These are phyloP conservation scores for Cinara cedri DNA, from an alignment of 2,888 invertebrate species.

Conservation along the genomic window DNA sequence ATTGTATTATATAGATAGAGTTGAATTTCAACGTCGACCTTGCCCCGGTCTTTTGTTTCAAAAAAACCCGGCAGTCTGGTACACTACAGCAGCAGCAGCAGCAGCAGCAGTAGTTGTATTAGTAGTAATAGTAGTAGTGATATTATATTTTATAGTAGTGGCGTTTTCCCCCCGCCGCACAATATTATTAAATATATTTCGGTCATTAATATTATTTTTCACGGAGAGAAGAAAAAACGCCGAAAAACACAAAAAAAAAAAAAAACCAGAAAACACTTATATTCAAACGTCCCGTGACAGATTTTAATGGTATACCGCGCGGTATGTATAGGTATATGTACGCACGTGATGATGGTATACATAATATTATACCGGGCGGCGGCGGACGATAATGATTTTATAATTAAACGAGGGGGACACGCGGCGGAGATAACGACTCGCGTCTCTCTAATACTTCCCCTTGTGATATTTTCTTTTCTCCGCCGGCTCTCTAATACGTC, in stretches of 20 bases:
- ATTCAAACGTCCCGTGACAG: constrained; percentile 56
- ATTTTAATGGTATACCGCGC: constrained; percentile 42
- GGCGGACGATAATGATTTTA: constrained; percentile 56
- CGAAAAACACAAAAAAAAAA: neutral
- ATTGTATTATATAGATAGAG: constrained; percentile 39
- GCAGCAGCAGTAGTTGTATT: no score
- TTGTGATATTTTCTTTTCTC: constrained; percentile 18
- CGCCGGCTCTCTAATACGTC: neutral
- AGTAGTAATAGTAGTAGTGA: no score
- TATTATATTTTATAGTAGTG: no score
- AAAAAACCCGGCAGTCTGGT: neutral
- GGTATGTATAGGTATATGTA: no score
- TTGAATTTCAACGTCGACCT: constrained; percentile 44
- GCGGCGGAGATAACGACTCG: constrained; percentile 46
- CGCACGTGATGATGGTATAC: no score
- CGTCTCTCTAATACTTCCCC: neutral
- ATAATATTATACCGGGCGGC: constrained; percentile 2
- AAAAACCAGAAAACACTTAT: constrained; percentile 35
- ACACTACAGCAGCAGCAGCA: no score
- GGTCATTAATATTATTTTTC: constrained; percentile 54
- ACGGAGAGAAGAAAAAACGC: neutral
- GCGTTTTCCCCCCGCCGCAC: neutral
- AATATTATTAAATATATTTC: neutral
- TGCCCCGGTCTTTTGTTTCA: constrained; percentile 52
- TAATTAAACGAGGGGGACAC: constrained; percentile 51